A percentile compares a stretch with the other conserved stretches of the same genome.
These are phyloP conservation scores for Xestia ashworthii DNA, from an alignment of 2,888 invertebrate genomes.

Conservation along the genomic window DNA sequence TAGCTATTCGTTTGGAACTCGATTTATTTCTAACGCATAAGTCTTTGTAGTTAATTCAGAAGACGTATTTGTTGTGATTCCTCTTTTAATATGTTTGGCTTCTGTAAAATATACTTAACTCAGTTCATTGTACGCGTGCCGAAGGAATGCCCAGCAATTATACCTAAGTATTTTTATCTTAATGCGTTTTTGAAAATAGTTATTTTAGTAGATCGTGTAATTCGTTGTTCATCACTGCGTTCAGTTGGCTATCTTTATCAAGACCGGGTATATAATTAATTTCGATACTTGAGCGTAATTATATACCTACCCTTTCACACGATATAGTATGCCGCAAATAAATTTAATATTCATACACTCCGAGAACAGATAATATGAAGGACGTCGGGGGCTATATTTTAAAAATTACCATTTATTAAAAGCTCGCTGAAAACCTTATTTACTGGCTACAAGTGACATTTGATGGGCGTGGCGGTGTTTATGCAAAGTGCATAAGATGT, in stretches of 20 bases:
- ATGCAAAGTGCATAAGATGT: conserved; percentile 74
- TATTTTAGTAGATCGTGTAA: conserved; percentile 56
- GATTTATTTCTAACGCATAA: conserved; percentile 59
- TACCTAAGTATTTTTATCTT: conserved; percentile 57
- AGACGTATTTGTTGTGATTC: conserved; percentile 62
- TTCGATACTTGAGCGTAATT: conserved; percentile 52
- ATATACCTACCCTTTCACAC: conserved; percentile 61
- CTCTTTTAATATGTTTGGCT: conserved; percentile 56
- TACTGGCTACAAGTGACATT: conserved; percentile 75
- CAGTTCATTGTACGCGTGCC: conserved; percentile 47
- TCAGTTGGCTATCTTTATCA: conserved; percentile 52
- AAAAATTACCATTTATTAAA: conserved; percentile 73
- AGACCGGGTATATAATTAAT: conserved; percentile 57
- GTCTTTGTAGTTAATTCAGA: conserved; percentile 51
- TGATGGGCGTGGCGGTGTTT: conserved; percentile 81
- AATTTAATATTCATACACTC: conserved; percentile 67
- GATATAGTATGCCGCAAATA: conserved; percentile 58
- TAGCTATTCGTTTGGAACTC: conserved; percentile 60
- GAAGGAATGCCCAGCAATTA: conserved; percentile 52
- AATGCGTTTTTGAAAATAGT: conserved; percentile 48
- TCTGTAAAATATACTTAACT: conserved; percentile 48
- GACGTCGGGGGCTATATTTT: conserved; percentile 65
- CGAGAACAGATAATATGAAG: conserved; percentile 66
- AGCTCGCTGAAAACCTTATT: conserved; percentile 68
- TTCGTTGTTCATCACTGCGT: conserved; percentile 52